These are phyloP conservation scores for Nothura maculosa DNA, from an alignment of 2,797 vertebrate genomes.

Conservation along the genomic window DNA sequence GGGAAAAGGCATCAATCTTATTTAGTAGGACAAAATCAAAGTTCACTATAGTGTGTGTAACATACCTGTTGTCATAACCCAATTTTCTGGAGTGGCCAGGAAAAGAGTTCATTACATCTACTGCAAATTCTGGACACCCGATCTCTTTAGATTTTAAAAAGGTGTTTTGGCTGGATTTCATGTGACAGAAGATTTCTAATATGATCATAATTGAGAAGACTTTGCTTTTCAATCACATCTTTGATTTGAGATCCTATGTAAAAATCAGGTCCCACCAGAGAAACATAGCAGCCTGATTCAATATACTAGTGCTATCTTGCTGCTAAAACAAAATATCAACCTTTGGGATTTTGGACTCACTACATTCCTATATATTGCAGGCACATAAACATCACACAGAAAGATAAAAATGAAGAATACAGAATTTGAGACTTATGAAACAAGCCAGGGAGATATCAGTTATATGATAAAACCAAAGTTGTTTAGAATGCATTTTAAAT, in stretches of 20 bases:
- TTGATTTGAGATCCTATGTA: background rate
- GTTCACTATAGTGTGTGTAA: background rate
- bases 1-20: background rate
- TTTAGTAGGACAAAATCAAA: background rate
- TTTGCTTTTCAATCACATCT: background rate
- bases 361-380: background rate
- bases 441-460: background rate
- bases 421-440: background rate
- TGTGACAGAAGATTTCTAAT: background rate
- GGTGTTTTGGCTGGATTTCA: background rate
- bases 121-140: background rate
- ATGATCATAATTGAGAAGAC: background rate
- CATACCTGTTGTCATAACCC: background rate
- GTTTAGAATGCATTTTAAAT: background rate
- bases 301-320: background rate
- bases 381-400: background rate
- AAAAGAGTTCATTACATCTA: background rate
- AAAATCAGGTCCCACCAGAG: background rate
- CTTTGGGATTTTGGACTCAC: background rate
- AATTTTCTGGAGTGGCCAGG: background rate
- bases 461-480: background rate
- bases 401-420: background rate
- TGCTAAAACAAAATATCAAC: slow-evolving; percentile 19
- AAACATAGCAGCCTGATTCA: background rate
- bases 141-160: background rate